phyloP scores from a whole-genome alignment of 2,888 invertebrate species.

The Anoplius nigerrimus region DNA sequence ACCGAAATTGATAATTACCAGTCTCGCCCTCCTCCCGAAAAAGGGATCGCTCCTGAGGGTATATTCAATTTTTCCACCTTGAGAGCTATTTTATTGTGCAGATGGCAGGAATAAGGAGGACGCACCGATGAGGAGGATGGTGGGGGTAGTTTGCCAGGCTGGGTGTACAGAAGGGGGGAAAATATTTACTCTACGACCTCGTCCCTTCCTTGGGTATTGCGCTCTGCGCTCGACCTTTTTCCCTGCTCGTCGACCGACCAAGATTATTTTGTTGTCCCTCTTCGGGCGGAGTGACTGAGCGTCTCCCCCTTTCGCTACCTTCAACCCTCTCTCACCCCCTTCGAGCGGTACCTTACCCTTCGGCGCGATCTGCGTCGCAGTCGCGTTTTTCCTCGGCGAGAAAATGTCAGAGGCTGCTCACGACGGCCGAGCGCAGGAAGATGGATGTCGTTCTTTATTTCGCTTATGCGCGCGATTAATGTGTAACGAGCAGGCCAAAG shows the following conservation, averaged over 20 bases:
- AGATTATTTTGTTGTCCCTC: slow-evolving; percentile 14
- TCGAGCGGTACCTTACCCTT: background rate
- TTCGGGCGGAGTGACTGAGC: background rate
- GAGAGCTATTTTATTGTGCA: background rate
- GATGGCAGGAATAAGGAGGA: slow-evolving; percentile 1
- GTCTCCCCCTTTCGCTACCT: background rate
- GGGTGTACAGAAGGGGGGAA: slow-evolving; percentile 1
- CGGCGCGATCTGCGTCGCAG: background rate
- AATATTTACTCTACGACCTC: slow-evolving; percentile 14
- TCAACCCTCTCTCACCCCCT: background rate
- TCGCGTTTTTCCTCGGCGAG: slow-evolving; percentile 41
- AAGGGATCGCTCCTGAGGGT: slow-evolving; percentile 1
- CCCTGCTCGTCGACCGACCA: background rate
- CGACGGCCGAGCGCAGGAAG: slow-evolving; percentile 43
- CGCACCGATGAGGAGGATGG: background rate
- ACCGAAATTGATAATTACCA: too few relatives aligned
- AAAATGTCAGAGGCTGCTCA: slow-evolving; percentile 44
- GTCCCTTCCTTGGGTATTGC: background rate
- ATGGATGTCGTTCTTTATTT: slow-evolving; percentile 32
- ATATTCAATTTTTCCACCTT: background rate
- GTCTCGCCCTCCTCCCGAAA: background rate
- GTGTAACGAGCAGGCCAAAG: too few relatives aligned
- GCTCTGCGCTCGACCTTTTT: slow-evolving; percentile 3
- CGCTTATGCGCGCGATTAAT: too few relatives aligned
- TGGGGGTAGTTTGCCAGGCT: background rate